Evolutionary conservation across 2,888 invertebrate genomes (phyloP).

Genomic region (Drosophila sordidula): DNA sequence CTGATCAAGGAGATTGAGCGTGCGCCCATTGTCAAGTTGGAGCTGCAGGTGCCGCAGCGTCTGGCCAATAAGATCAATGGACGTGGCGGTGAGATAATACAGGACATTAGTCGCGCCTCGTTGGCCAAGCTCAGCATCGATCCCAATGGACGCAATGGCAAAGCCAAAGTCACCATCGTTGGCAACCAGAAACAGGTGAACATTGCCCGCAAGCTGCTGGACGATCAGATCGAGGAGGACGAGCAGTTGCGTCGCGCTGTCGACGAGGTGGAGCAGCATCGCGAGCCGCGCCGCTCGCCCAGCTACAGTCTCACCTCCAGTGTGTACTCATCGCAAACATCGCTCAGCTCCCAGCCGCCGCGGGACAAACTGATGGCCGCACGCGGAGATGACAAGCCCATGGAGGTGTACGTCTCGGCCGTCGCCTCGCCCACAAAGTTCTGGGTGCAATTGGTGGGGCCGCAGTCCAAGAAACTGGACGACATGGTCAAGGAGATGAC

Average conservation of each 20-base stretch:
- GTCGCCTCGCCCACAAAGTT: constrained; percentile 92
- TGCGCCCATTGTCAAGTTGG: constrained; percentile 89
- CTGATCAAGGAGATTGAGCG: constrained; percentile 89
- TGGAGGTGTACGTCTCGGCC: constrained; percentile 95
- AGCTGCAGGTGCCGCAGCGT: constrained; percentile 88
- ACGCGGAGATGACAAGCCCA: constrained; percentile 86
- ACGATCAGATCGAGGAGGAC: constrained; percentile 88
- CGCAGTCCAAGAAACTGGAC: constrained; percentile 91
- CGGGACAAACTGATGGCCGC: constrained; percentile 83
- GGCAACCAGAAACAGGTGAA: constrained; percentile 88
- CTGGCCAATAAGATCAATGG: constrained; percentile 91
- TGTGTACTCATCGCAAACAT: constrained; percentile 84
- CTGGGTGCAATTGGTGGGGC: constrained; percentile 94
- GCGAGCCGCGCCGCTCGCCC: constrained; percentile 86
- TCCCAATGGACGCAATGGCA: constrained; percentile 83
- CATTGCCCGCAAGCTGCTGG: constrained; percentile 89
- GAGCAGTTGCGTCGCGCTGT: constrained; percentile 86
- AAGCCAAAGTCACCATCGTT: constrained; percentile 85
- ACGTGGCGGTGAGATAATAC: constrained; percentile 90
- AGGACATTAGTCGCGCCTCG: constrained; percentile 89
- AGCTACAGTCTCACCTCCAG: constrained; percentile 81
- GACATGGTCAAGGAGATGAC: constrained; percentile 93
- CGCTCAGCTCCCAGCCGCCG: constrained; percentile 81
- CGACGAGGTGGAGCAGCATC: constrained; percentile 83
- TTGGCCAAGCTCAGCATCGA: constrained; percentile 90